Conservation (phyloP, 2,113 vertebrate species). For the Dicerorhinus sumatrensis region DNA sequence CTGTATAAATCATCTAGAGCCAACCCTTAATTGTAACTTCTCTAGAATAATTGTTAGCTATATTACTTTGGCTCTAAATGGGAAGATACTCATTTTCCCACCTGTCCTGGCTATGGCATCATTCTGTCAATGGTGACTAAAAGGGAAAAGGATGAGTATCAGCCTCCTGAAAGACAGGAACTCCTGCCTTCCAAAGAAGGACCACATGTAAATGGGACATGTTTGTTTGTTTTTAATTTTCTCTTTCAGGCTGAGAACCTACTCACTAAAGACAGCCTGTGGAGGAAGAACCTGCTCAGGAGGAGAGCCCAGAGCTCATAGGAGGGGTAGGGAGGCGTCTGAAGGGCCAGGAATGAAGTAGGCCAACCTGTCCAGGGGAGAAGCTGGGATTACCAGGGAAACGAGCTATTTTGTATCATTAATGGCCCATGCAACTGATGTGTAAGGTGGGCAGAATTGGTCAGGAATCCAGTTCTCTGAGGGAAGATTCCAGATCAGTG, state of each 20-base stretch:
- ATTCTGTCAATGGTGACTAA: not conserved
- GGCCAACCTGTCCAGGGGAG: not conserved
- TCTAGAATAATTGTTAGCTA: slow-evolving; percentile 6
- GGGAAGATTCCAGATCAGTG: not conserved
- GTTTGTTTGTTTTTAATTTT: not conserved
- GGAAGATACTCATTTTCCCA: not conserved
- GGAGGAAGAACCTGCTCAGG: not conserved
- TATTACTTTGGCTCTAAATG: not conserved
- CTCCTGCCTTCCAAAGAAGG: slow-evolving; percentile 41
- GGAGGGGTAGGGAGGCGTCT: not conserved
- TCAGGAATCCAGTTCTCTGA: not conserved
- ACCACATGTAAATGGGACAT: not conserved
- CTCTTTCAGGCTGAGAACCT: not conserved
- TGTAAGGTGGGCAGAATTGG: not conserved
- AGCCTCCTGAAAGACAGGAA: not conserved
- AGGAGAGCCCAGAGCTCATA: not conserved
- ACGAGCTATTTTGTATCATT: not conserved
- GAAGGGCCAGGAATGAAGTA: not conserved
- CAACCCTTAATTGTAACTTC: not conserved
- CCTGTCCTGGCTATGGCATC: not conserved
- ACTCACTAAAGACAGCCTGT: not conserved
- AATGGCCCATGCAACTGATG: not conserved
- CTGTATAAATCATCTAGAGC: slow-evolving; percentile 34
- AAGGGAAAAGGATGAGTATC: not conserved
- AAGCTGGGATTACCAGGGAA: not conserved